Evolutionary conservation across 2,888 invertebrate species (phyloP), one percentile per base, ranked within the genome.

Genomic region (Conops quadrifasciatus): DNA sequence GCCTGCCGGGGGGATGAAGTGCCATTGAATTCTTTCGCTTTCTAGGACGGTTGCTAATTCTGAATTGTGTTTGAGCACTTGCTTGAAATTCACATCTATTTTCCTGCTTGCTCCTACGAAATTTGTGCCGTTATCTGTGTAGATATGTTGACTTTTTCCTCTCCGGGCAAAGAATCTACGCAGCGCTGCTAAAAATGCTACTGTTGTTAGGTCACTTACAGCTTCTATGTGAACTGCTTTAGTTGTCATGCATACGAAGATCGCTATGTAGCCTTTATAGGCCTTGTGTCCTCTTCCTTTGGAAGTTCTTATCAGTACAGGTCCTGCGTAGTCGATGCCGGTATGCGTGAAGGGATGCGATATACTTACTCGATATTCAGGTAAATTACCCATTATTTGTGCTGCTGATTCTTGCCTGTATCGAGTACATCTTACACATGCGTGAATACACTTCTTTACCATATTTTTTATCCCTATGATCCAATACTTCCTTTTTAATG

Each of bases 151-250:
- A 47, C 45, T 45, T 26, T 47, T 26, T 13, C 47, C 45, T 47
- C 64, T 19, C 26, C 45, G 9, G 19, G 26, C 49, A 13, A 51
- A 16, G 26, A 65, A 65, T 51, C 65, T 26, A 49, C 47, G 47
- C 15, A 49, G 47, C 1, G 72, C 65, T 56, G 72, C 74, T 13
- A 71, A 51, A 45, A 72, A 71, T 13, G 63, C 72, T 70, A 53
- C 43, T n/a, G 53, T 26, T 16, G 47, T 43, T 4, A 56, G 43
- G 58, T 67, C 58, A 15, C 26, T 45, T 45, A 30, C 67, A 3
- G 26, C 51, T 53, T 66, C 53, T 21, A 66, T 26, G 19, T 66
- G 65, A 3, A 66, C n/a, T n/a, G 65, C 65, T 16, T 28, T 30
- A 5, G 65, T 66, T 5, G 65, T 16, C 30, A 66, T 49, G n/a